These are phyloP conservation scores for Drosophila paracracens DNA, from an alignment of 2,888 invertebrate species.

Conservation along the genomic window DNA sequence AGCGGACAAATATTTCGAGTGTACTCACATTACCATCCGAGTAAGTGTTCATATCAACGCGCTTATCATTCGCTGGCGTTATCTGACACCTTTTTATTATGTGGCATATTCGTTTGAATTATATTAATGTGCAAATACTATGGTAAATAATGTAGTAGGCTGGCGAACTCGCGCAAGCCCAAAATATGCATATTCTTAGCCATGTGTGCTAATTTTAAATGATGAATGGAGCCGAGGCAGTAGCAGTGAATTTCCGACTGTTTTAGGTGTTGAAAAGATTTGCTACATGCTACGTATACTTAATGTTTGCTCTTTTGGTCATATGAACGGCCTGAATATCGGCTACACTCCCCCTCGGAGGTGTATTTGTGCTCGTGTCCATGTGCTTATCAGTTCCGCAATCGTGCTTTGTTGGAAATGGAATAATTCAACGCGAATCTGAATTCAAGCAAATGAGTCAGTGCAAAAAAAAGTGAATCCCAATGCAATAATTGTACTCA, in stretches of 20 bases:
- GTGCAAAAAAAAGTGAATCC: constrained; percentile 13
- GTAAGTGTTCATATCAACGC: constrained; percentile 6
- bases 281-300: constrained; percentile 38
- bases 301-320: constrained; percentile 33
- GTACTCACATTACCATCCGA: constrained; percentile 35
- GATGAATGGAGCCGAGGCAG: constrained; percentile 8
- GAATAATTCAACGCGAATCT: constrained; percentile 7
- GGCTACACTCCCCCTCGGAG: no score
- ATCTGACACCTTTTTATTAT: constrained; percentile 32
- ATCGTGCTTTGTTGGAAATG: constrained; percentile 36
- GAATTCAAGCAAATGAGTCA: constrained; percentile 39
- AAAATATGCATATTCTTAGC: constrained; percentile 24
- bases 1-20: constrained; percentile 17
- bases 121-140: constrained; percentile 24
- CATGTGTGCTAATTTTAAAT: constrained; percentile 45
- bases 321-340: constrained; percentile 23
- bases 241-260: constrained; percentile 14
- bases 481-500: constrained; percentile 24
- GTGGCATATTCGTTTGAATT: constrained; percentile 15
- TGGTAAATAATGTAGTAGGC: constrained; percentile 11
- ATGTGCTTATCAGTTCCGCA: constrained; percentile 42
- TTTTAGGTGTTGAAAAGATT: constrained; percentile 7
- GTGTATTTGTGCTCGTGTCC: constrained; percentile 15
- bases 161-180: constrained; percentile 8
- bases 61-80: constrained; percentile 40